These are phyloP conservation scores for Echeneis naucrates DNA, from an alignment of 2,797 vertebrate genomes.

Conservation along the genomic window DNA sequence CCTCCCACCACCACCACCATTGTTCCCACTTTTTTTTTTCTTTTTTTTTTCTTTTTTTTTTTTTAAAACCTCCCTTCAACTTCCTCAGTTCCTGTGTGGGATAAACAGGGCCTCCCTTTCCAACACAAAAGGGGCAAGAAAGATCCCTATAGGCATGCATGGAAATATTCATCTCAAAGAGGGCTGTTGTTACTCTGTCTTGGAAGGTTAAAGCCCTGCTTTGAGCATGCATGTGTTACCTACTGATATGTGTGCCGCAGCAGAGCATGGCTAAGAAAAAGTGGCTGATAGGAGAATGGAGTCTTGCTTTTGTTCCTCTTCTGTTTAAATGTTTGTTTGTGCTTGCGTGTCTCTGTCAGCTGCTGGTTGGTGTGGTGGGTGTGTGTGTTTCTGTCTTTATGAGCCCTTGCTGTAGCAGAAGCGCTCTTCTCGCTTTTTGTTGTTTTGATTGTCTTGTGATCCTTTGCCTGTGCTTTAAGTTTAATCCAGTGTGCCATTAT, in stretches of 20 bases:
- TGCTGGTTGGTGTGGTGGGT: background rate
- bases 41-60: conserved; percentile 64
- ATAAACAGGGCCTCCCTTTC: conserved; percentile 62
- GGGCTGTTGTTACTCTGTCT: conserved; percentile 61
- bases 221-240: conserved; percentile 79
- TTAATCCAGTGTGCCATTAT: conserved; percentile 50
- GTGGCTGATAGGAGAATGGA: conserved; percentile 41
- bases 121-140: conserved; percentile 58
- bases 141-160: conserved; percentile 80
- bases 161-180: conserved; percentile 71
- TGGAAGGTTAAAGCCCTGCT: conserved; percentile 64
- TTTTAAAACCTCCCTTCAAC: conserved; percentile 43
- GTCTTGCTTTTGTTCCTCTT: conserved; percentile 52
- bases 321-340: conserved; percentile 42
- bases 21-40: conserved; percentile 65
- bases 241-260: conserved; percentile 41
- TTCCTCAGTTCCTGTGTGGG: conserved; percentile 56
- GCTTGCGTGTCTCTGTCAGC: conserved; percentile 31
- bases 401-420: conserved; percentile 4
- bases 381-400: conserved; percentile 8
- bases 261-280: conserved; percentile 68
- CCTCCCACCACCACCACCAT: conserved; percentile 81
- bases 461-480: conserved; percentile 39
- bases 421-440: conserved; percentile 18
- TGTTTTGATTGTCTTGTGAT: conserved; percentile 47